Conservation (phyloP, 2,113 vertebrate species). For the Myrmecophaga tridactyla region DNA sequence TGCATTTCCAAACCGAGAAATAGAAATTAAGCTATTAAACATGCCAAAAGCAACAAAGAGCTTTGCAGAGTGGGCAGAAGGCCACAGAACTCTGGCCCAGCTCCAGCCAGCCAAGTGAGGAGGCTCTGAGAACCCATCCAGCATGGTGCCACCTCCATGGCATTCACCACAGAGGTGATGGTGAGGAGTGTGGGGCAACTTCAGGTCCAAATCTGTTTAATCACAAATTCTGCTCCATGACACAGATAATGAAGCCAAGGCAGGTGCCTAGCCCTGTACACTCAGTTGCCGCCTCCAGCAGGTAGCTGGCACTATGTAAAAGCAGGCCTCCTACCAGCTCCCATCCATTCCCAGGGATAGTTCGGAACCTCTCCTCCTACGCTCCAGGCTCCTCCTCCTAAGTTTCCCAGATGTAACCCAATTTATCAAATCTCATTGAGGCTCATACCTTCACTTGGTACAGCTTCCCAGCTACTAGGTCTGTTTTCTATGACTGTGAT, state of each 20-base stretch:
- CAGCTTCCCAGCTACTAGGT: not conserved
- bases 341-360: not conserved
- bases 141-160: not conserved
- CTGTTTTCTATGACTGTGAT: not conserved
- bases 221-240: not conserved
- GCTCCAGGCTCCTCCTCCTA: not conserved
- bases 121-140: not conserved
- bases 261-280: not conserved
- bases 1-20: conserved; percentile 60
- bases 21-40: conserved; percentile 71
- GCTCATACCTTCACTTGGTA: not conserved
- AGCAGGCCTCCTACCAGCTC: not conserved
- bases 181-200: not conserved
- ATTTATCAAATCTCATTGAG: not conserved
- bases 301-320: not conserved
- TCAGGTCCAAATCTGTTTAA: not conserved
- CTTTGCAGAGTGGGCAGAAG: conserved; percentile 61
- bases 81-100: not conserved
- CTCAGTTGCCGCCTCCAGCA: not conserved
- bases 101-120: not conserved
- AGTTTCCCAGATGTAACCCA: not conserved
- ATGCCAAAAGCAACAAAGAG: conserved; percentile 69
- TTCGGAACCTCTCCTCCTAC: not conserved
- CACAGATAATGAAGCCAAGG: not conserved
- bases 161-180: not conserved